Evolutionary conservation across 2,113 vertebrate species (phyloP).

Genomic region (Chrysochloris asiatica): DNA sequence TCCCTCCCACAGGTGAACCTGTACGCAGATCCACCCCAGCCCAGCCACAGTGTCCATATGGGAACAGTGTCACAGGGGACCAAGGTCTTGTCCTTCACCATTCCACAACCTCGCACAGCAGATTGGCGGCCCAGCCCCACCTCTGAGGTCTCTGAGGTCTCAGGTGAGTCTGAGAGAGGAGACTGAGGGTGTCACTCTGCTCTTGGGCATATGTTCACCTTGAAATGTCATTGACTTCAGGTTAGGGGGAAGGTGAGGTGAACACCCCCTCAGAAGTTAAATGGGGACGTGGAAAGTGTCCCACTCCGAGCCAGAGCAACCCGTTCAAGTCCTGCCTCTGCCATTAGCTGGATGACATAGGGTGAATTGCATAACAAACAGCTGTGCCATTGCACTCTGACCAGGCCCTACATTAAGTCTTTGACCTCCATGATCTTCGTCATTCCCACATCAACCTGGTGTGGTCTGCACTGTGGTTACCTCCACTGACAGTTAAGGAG

Average conservation of each 20-base stretch:
- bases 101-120: conserved; percentile 85
- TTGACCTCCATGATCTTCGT: not conserved
- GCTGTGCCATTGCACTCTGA: accelerated
- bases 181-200: not conserved
- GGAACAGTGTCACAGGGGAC: conserved; percentile 79
- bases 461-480: not conserved
- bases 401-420: not conserved
- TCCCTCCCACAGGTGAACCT: conserved; percentile 88
- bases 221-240: not conserved
- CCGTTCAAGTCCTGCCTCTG: not conserved
- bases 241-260: not conserved
- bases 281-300: not conserved
- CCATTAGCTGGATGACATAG: too few species aligned
- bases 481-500: not conserved
- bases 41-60: conserved; percentile 78
- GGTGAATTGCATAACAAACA: not conserved
- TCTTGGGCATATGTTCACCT: too few species aligned
- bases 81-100: conserved; percentile 86
- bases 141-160: not conserved
- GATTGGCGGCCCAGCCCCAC: conserved; percentile 25
- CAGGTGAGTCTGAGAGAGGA: conserved; percentile 46
- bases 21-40: conserved; percentile 85
- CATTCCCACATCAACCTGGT: not conserved
- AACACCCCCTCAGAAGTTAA: not conserved
- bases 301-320: not conserved